phyloP scores from a whole-genome alignment of 2,113 vertebrate species.

The Nerophis ophidion region DNA sequence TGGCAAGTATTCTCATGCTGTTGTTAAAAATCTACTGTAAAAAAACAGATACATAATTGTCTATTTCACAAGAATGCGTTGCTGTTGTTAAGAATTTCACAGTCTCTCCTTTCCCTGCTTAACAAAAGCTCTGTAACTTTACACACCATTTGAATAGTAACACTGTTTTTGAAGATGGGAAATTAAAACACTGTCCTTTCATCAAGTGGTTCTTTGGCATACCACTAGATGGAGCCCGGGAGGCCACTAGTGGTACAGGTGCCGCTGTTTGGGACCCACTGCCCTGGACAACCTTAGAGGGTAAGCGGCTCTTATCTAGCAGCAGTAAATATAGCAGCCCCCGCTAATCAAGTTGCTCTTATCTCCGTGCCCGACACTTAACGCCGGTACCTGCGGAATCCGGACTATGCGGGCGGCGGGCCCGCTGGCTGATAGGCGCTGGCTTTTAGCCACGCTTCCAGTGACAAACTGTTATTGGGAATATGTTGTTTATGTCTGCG shows the following conservation, averaged over 20 bases:
- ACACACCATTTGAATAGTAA: too few relatives aligned
- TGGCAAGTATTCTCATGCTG: too few relatives aligned
- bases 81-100: slow-evolving; percentile 7
- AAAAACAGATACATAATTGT: too few relatives aligned
- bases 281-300: slow-evolving; percentile 22
- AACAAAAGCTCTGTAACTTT: slow-evolving; percentile 47
- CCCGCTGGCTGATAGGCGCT: not conserved
- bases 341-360: slow-evolving; percentile 54
- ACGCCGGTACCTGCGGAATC: slow-evolving; percentile 55
- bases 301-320: slow-evolving; percentile 35
- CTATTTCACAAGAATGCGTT: too few relatives aligned
- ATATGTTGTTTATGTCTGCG: not conserved
- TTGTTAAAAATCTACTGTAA: too few relatives aligned
- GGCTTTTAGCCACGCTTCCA: not conserved
- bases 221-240: too few relatives aligned
- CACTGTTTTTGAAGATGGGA: too few relatives aligned
- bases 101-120: slow-evolving; percentile 47
- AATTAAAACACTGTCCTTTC: too few relatives aligned
- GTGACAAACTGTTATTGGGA: not conserved
- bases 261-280: too few relatives aligned
- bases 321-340: slow-evolving; percentile 55
- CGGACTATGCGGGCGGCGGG: slow-evolving; percentile 46
- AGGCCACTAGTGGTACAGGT: too few relatives aligned
- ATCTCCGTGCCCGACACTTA: slow-evolving; percentile 58
- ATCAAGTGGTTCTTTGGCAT: too few relatives aligned